Percentiles rank a stretch among this genome's conserved stretches.
These are phyloP conservation scores for Holothuria glaberrima DNA, from an alignment of 35 echinoderm and acorn worm genomes.

Conservation along the genomic window DNA sequence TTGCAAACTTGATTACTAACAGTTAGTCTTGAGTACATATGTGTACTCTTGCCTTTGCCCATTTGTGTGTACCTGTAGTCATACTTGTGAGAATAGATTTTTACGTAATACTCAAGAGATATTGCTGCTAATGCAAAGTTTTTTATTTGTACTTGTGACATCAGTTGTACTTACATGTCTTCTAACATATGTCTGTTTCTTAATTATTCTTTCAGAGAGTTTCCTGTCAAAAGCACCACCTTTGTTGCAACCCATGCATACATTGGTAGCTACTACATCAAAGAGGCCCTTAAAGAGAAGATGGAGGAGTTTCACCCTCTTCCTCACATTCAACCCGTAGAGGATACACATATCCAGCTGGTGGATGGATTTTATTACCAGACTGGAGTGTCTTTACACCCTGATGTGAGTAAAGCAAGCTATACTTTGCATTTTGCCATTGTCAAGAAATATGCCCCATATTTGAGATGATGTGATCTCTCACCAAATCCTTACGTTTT, in stretches of 20 bases:
- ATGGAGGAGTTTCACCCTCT: slow-evolving; percentile 61
- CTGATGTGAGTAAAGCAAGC: slow-evolving; percentile 43
- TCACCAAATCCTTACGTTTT: no score
- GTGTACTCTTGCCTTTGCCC: no score
- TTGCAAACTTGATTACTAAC: no score
- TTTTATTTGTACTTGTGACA: no score
- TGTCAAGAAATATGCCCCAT: no score
- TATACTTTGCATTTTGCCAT: neutral
- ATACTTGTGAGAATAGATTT: no score
- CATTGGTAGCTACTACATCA: slow-evolving; percentile 63
- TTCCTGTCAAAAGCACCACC: slow-evolving; percentile 58
- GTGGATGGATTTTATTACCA: slow-evolving; percentile 65
- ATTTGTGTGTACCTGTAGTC: no score
- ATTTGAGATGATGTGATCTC: no score
- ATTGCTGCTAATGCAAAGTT: no score
- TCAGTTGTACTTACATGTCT: no score
- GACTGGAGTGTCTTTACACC: slow-evolving; percentile 28
- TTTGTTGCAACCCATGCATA: slow-evolving; percentile 74
- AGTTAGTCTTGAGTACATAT: no score
- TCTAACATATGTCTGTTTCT: neutral
- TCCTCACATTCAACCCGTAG: neutral
- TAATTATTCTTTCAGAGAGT: slow-evolving; percentile 59
- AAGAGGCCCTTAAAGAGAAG: slow-evolving; percentile 71
- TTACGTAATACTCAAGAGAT: no score
- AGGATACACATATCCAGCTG: slow-evolving; percentile 35